Conservation (phyloP, 2,797 vertebrate species). For the Paramormyrops hopkinsi region DNA sequence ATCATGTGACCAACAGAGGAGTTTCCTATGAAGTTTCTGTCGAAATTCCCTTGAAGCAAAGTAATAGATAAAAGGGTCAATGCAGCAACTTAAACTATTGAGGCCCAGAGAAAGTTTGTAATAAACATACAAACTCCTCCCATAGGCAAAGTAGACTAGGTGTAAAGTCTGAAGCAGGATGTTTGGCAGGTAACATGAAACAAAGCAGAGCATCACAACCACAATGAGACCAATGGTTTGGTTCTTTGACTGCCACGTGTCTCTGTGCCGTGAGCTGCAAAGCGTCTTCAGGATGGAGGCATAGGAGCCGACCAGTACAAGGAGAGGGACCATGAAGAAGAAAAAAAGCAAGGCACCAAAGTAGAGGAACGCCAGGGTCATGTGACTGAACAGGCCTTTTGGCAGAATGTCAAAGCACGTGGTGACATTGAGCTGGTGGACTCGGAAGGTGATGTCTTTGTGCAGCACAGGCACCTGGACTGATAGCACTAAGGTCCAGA, state of each 20-base stretch:
- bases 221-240: conserved; percentile 30
- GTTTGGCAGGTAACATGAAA: conserved; percentile 39
- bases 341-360: conserved; percentile 29
- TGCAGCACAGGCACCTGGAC: conserved; percentile 34
- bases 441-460: not conserved
- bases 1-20: conserved; percentile 19
- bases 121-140: conserved; percentile 30
- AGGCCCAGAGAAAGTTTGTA: conserved; percentile 41
- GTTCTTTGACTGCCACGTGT: conserved; percentile 25
- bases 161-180: conserved; percentile 32
- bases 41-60: conserved; percentile 47
- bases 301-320: conserved; percentile 40
- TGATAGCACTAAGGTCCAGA: conserved; percentile 34
- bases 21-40: conserved; percentile 24
- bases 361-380: conserved; percentile 19
- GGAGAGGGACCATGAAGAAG: conserved; percentile 30
- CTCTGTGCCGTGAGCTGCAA: conserved; percentile 11
- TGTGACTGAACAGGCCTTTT: conserved; percentile 14
- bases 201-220: conserved; percentile 35
- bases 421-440: conserved; percentile 20
- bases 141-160: conserved; percentile 9
- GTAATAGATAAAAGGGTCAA: conserved; percentile 50
- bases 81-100: conserved; percentile 41
- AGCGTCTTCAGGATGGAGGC: conserved; percentile 34
- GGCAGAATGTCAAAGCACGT: conserved; percentile 41